Percentiles rank a stretch among this genome's conserved stretches.
Evolutionary conservation across 2,888 invertebrate species (phyloP).

Genomic region (Smittia sp.): DNA sequence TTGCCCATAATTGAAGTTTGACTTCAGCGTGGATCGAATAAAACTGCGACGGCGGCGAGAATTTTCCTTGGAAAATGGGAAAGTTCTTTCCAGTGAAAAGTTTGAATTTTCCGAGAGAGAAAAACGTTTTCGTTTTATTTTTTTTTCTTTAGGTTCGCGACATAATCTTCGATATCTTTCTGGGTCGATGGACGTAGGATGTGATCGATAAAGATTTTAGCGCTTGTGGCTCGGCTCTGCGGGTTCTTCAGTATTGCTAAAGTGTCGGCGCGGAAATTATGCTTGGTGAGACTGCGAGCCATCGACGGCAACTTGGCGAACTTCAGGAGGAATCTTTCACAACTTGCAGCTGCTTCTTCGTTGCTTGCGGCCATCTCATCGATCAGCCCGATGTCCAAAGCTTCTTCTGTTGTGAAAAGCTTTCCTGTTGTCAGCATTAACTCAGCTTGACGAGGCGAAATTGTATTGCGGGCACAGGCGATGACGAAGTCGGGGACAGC

Average conservation of each 20-base stretch:
- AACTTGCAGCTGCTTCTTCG: constrained; percentile 61
- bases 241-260: constrained; percentile 53
- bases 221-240: constrained; percentile 47
- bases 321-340: constrained; percentile 60
- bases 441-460: constrained; percentile 65
- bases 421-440: constrained; percentile 65
- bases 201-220: constrained; percentile 28
- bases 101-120: not conserved
- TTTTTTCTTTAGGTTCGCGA: constrained; percentile 19
- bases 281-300: constrained; percentile 57
- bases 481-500: constrained; percentile 68
- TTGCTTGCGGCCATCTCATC: constrained; percentile 66
- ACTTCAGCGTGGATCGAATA: too few relatives aligned
- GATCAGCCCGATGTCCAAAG: constrained; percentile 61
- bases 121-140: constrained; percentile 28
- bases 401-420: constrained; percentile 59
- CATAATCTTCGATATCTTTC: constrained; percentile 22
- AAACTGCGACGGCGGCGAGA: not conserved
- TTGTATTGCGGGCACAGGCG: constrained; percentile 57
- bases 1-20: too few relatives aligned
- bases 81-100: not conserved
- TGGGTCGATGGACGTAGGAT: constrained; percentile 21
- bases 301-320: constrained; percentile 61
- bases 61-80: not conserved
- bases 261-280: constrained; percentile 52